Evolutionary conservation across 1,140 invertebrate genomes (phyloP), one percentile per base, ranked within the genome.

Genomic region (Stenopsyche tienmushanensis): DNA sequence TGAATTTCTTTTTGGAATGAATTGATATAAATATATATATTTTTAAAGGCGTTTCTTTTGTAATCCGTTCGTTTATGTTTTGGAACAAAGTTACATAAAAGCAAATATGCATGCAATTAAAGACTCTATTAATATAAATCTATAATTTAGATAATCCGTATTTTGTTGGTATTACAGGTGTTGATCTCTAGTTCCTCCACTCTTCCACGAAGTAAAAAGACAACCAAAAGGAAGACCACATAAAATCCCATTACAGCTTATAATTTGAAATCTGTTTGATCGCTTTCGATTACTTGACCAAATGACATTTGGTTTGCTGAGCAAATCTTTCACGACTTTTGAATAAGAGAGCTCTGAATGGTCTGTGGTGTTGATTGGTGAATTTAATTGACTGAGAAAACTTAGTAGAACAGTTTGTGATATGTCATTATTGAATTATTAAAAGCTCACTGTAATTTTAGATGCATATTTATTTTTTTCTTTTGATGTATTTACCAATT

Each of bases 171-270:
- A 60, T 81, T 81, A 69, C 77, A 81, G 79, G 76, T 76, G 72
- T 77, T 81, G 77, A 77, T 80, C 74, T 75, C 79, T 71, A 75
- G 77, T 71, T 80, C 79, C 71, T 77, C 80, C 74, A 81, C 80
- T 71, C 78, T 80, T 69, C 80, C 80, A 50, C 77, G 80, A 74
- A 74, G 77, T 75, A 80, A 80, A 79, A 81, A 81, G 74, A 73
- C 78, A 65, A 80, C 73, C 76, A 81, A 80, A 78, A 78, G 80
- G 73, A 81, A 80, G 79, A 80, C 80, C 55, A 77, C 80, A 71
- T 80, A 78, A 72, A 69, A 47, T 52, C 57, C 21, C 20, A 26
- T 29, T 44, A 57, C 52, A 55, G 41, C 54, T 57, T 57, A 57
- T 42, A 42, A n/a, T n/a, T n/a, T n/a, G n/a, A n/a, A n/a, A n/a